phyloP scores from a whole-genome alignment of 2,113 vertebrate genomes.

The Coptodon bakossiorum region DNA sequence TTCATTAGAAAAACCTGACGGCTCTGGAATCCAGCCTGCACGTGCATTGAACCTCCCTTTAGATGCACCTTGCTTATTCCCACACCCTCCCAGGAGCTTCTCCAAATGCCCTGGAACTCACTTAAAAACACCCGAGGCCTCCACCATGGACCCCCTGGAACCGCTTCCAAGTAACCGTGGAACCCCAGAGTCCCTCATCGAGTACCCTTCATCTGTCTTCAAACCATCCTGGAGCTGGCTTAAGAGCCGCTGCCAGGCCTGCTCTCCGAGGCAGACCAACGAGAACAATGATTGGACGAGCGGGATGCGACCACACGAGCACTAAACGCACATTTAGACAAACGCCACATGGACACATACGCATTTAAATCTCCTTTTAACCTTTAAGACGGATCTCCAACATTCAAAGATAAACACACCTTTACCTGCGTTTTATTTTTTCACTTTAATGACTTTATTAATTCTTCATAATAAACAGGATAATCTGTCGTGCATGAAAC shows the following conservation, averaged over 20 bases:
- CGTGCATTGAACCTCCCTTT: background rate
- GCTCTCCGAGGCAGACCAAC: background rate
- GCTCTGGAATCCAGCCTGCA: background rate
- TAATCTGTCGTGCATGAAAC: background rate
- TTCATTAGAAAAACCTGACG: background rate
- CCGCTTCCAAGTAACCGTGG: background rate
- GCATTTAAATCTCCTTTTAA: background rate
- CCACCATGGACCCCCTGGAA: background rate
- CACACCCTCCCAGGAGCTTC: background rate
- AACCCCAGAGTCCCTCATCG: background rate
- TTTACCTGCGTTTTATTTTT: background rate
- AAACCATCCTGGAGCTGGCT: background rate
- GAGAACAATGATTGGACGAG: background rate
- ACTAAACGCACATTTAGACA: background rate
- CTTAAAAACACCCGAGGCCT: background rate
- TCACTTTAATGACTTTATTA: background rate
- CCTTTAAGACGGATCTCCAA: background rate
- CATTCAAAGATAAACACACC: background rate
- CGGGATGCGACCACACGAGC: background rate
- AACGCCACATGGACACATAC: background rate
- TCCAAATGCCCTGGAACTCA: background rate
- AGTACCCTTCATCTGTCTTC: background rate
- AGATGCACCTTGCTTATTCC: background rate
- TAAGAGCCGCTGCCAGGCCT: background rate
- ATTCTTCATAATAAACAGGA: background rate